Evolutionary conservation across 2,888 invertebrate species (phyloP), one percentile per base, ranked within the genome.

Genomic region (Leptodirus hochenwartii): DNA sequence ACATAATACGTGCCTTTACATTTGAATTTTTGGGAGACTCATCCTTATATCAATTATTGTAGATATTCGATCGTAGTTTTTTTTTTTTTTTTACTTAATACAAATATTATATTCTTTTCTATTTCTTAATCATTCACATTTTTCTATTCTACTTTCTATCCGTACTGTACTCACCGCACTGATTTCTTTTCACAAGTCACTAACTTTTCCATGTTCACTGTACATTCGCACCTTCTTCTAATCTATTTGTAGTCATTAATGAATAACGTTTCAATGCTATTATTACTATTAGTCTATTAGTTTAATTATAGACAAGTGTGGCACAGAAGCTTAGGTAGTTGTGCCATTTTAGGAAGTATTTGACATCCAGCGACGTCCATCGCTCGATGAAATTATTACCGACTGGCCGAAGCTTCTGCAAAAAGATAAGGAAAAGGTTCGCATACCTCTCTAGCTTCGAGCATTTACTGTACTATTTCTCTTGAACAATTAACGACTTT

Each of bases 391-490:
- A 61, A 56, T 78, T 53, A 72, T 79, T 56, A 72, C 72, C 48
- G 79, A 79, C 62, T 80, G 78, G 77, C 79, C 79, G 50, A 66
- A 55, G 47, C 69, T 80, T 58, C 59, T 64, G 58, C 64, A 64
- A 57, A 58, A 62, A 60, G 64, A 62, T 54, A 68, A 64, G 62
- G 59, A 60, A 58, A 70, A 71, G 70, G 70, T 71, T 70, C 66
- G 70, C 59, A 64, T 45, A 34, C 27, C n/a, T n/a, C n/a, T n/a
- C n/a, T n/a, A n/a, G n/a, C n/a, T n/a, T n/a, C n/a, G n/a, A n/a
- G n/a, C n/a, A n/a, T n/a, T n/a, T n/a, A n/a, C n/a, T n/a, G n/a
- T n/a, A n/a, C n/a, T n/a, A n/a, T n/a, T n/a, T n/a, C n/a, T n/a
- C n/a, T n/a, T n/a, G n/a, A n/a, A n/a, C n/a, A n/a, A n/a, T n/a